These are phyloP conservation scores for Dryoscopus gambensis DNA, from an alignment of 2,113 vertebrate genomes.

Conservation along the genomic window DNA sequence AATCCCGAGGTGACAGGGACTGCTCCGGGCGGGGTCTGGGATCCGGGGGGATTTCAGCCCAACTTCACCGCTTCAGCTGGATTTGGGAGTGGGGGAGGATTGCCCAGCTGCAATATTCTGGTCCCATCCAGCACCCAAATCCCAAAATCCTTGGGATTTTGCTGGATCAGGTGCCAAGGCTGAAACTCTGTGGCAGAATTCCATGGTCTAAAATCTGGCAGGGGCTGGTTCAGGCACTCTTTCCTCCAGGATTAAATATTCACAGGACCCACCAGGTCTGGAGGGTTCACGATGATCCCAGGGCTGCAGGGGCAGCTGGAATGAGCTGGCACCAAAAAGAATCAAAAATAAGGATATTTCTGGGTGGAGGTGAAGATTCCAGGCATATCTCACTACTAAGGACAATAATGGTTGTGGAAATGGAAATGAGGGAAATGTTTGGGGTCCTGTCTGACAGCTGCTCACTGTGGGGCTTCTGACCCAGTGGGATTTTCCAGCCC, in stretches of 20 bases:
- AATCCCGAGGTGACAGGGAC: background rate
- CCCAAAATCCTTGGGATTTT: background rate
- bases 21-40: background rate
- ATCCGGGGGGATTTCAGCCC: background rate
- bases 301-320: background rate
- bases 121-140: background rate
- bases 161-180: background rate
- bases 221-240: too few relatives aligned
- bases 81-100: background rate
- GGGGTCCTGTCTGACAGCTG: background rate
- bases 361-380: background rate
- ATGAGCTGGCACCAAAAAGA: too few relatives aligned
- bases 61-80: rapidly evolving
- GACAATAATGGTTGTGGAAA: background rate
- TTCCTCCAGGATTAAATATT: background rate
- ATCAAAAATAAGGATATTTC: background rate
- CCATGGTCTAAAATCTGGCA: background rate
- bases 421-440: background rate
- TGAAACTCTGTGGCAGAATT: background rate
- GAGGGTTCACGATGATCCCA: background rate
- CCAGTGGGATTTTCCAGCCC: background rate
- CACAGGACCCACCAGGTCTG: too few relatives aligned
- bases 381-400: background rate
- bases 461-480: background rate
- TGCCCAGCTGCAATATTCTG: background rate